Base-by-base conservation (phyloP, 2,888 invertebrate species). In the Micropterix aruncella region DNA sequence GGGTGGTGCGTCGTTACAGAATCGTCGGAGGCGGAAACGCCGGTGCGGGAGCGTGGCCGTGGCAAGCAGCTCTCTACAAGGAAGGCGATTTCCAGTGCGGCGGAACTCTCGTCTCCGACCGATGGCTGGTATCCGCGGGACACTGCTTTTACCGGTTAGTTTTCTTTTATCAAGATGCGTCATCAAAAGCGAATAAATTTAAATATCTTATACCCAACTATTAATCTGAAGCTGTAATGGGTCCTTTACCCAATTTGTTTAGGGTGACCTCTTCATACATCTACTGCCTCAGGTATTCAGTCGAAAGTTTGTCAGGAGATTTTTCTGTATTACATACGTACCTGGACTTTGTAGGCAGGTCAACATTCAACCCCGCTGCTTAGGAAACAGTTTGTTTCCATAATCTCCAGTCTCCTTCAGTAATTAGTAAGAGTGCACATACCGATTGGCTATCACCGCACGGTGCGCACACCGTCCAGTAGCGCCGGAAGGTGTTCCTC, bases 61-160 rank as follows among this genome's bases (percentile, higher is more conserved):
- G 86, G 86, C 85, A 85, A 66, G 85, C 84, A n/a, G 87, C 86
- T 36, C 71, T 87, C 16, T 87, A 87, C 64, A 80, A 83, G 56
- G 85, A 87, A 63, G 87, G 87, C 0, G 83, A 85, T 63, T 86
- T 85, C 68, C 86, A 86, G 63, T 87, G 87, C 59, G 86, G 86
- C 16, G 87, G 80, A 16, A 84, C 85, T 2, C 72, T 87, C 40
- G 71, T 87, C 50, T 73, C 77, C 12, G 70, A 76, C 46, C 70
- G 73, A 54, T 87, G 86, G 85, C 73, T 87, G 42, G 67, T 87
- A 3, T 85, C 85, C 1, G 86, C 87, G 39, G 85, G 84, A 37
- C 87, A 87, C 60, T 87, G 87, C 56, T 87, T 86, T 58, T 84
- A 82, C 59, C 80, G 79, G 86, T 86, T 59, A 75, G 75, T 70